Conservation (phyloP, 2,888 invertebrate species). For the Camptogramma bilineatum region DNA sequence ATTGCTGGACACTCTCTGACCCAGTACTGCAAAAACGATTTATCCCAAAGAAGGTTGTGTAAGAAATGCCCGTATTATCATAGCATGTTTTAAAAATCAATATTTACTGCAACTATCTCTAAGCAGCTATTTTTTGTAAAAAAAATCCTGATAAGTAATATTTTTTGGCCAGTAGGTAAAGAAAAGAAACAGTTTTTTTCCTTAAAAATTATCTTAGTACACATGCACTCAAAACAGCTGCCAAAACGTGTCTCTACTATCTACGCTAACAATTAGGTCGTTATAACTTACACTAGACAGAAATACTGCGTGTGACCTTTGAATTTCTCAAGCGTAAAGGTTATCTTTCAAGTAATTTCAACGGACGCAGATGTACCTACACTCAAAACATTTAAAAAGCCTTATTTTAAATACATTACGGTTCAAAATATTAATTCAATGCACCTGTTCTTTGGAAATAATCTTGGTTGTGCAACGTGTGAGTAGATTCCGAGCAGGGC, state of each 20-base stretch:
- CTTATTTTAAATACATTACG: constrained; percentile 14
- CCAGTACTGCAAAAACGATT: no score
- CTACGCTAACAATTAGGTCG: constrained; percentile 4
- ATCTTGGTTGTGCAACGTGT: constrained; percentile 26
- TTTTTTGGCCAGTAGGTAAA: no score
- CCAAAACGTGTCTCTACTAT: background rate
- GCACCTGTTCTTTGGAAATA: constrained; percentile 14
- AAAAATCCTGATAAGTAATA: no score
- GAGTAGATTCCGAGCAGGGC: constrained; percentile 34
- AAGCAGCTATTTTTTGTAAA: no score
- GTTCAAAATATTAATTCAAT: constrained; percentile 1
- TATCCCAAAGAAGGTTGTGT: no score
- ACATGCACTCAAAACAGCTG: background rate
- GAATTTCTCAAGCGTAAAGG: constrained; percentile 37
- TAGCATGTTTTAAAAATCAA: no score
- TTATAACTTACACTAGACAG: constrained; percentile 27
- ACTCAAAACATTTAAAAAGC: background rate
- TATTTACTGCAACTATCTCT: no score
- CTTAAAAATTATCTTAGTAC: no score
- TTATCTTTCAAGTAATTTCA: constrained; percentile 31
- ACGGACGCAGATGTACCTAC: constrained; percentile 28
- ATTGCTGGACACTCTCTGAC: no score
- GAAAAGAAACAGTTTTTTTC: no score
- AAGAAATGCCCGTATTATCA: no score
- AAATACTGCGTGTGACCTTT: constrained; percentile 27